phyloP scores from a whole-genome alignment of 1,140 invertebrate species.

The Dendroctonus valens region DNA sequence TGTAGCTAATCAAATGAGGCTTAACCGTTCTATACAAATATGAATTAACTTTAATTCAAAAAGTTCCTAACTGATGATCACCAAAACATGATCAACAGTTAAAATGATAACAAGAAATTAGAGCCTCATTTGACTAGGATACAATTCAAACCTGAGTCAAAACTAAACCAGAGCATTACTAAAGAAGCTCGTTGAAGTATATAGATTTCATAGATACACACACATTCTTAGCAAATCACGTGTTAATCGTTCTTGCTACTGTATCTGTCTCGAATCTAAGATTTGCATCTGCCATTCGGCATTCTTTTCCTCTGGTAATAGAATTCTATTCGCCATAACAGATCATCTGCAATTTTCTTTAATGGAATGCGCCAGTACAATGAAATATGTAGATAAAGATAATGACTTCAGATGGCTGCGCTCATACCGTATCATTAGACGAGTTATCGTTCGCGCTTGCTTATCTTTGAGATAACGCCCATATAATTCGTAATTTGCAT shows the following conservation, averaged over 20 bases:
- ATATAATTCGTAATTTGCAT: slow-evolving; percentile 33
- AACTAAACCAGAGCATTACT: no score
- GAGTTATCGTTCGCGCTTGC: slow-evolving; percentile 25
- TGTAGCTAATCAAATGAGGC: no score
- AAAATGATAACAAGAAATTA: no score
- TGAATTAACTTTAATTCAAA: no score
- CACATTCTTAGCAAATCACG: neutral
- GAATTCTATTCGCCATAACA: slow-evolving; percentile 7
- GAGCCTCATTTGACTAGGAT: no score
- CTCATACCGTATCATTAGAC: slow-evolving; percentile 29
- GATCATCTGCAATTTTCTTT: slow-evolving; percentile 19
- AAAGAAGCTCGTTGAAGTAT: no score
- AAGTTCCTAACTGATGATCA: no score
- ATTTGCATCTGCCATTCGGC: slow-evolving; percentile 5
- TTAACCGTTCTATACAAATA: no score
- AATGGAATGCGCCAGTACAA: slow-evolving; percentile 26
- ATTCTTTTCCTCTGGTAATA: slow-evolving; percentile 11
- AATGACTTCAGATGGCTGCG: slow-evolving; percentile 20
- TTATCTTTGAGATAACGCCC: slow-evolving; percentile 28
- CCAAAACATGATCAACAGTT: no score
- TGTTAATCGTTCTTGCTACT: neutral
- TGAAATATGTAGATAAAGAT: slow-evolving; percentile 32
- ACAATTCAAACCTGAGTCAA: no score
- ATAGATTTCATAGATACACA: no score
- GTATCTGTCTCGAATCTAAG: neutral